A percentile compares a stretch with the other conserved stretches of the same genome.
These are phyloP conservation scores for Argyrosomus japonicus DNA, from an alignment of 2,113 vertebrate genomes.

Conservation along the genomic window DNA sequence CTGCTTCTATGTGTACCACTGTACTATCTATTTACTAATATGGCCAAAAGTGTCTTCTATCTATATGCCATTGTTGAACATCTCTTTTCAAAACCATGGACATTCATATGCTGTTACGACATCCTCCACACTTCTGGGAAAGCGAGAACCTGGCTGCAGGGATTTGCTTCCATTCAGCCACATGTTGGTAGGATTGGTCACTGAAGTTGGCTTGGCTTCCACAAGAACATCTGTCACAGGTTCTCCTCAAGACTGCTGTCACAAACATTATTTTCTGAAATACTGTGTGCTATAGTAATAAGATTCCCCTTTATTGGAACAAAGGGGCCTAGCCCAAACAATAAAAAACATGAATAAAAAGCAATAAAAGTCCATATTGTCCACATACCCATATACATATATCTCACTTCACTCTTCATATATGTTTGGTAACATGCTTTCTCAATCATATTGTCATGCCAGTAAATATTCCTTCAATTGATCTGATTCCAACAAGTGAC, in stretches of 20 bases:
- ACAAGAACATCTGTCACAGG: no score
- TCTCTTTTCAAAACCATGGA: neutral
- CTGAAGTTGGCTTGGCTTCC: neutral
- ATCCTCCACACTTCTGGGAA: neutral
- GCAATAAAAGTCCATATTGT: neutral
- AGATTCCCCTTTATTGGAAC: neutral
- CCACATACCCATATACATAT: neutral
- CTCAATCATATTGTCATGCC: neutral
- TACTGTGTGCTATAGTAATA: neutral
- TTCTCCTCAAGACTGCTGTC: no score
- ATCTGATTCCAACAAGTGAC: neutral
- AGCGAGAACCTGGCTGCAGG: neutral
- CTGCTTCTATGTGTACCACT: neutral
- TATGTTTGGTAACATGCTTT: constrained; percentile 9
- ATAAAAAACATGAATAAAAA: neutral
- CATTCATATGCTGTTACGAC: neutral
- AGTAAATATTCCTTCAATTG: constrained; percentile 3
- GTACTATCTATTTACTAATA: neutral
- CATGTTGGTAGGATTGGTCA: neutral
- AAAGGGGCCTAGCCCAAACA: neutral
- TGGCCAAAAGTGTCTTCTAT: neutral
- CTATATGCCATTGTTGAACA: neutral
- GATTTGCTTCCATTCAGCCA: neutral
- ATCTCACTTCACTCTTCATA: neutral
- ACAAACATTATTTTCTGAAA: no score